Base-by-base conservation (phyloP, 1,140 invertebrate genomes). In the Solenopsis invicta region DNA sequence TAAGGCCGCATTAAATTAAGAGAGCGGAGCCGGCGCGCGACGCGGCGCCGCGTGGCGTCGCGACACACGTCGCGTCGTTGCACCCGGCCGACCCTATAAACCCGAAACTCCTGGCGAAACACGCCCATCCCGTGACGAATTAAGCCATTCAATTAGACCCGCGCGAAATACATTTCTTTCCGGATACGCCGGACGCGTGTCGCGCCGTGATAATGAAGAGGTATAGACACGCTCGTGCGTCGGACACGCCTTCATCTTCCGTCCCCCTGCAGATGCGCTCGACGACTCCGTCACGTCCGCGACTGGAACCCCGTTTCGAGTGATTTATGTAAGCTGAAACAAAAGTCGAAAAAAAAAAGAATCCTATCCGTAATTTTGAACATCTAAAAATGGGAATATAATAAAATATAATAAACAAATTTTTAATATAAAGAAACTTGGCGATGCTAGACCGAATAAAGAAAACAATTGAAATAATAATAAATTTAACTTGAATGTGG, bases 141-240 rank as follows among this genome's bases (percentile, higher is more conserved):
- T 75, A 61, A 74, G 54, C 67, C 69, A 75, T 84, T 84, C 80
- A 84, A 84, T 84, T 84, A 84, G 67, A 84, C 24, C 80, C 18
- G 29, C 69, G 37, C 78, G 66, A 71, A 71, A 62, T 74, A 84
- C 69, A 54, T 45, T 45, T 74, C 54, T 75, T 84, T 61, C 29
- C 37, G 64, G 34, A 52, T 24, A 34, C 77, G 50, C 48, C 69
- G 5, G 4, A 37, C n/a, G 64, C 37, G 78, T 29, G 74, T 76
- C 54, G 37, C 67, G 34, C 9, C 69, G 12, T 10, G n/a, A 61
- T 84, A 84, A 84, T 75, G 69, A 74, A 84, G 77, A 67, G 48
- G n/a, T 48, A 18, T 67, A 67, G 29, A 41, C 13, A 16, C 75
- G 41, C 45, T 13, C 34, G 29, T 9, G 29, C 21, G 75, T 78